Evolutionary conservation across 2,797 vertebrate genomes (phyloP), one percentile per base, ranked within the genome.

Genomic region (Tarsius wallacei): DNA sequence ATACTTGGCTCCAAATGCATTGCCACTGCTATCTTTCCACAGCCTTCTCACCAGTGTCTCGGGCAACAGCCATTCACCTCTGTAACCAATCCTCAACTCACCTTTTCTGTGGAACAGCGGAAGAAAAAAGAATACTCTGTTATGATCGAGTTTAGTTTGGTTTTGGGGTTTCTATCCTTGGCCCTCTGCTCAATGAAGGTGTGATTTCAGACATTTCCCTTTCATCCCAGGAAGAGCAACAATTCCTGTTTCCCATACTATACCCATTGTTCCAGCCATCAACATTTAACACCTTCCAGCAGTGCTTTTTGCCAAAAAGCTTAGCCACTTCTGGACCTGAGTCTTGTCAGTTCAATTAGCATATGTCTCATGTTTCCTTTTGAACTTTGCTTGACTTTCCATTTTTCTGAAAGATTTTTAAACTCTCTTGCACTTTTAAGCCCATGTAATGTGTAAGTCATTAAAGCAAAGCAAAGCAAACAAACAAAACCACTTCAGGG

Each of bases 381-480:
- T 24, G 51, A 92, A 76, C 16, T 78, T 78, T 61, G 47, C 31
- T 78, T 91, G 87, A 87, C 70, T 97, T 93, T 61, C 31, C 36
- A 94, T 93, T 94, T 91, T 61, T 92, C 47, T 78, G 80, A 91
- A 93, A 7, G 5, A 86, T 89, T 90, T 88, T 51, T 83, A 91
- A 91, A 74, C 7, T 90, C 22, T 84, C 85, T 87, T 76, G 28
- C 21, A 93, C 51, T 90, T 42, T 42, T 83, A 96, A 96, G 92
- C 16, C 6, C 26, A 85, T n/a, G 16, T 81, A 87, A 93, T 36
- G 51, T 89, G 1, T 53, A 94, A 82, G 61, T 83, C 57, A 86
- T 73, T 96, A 93, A 93, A 85, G 21, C 42, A 82, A 97, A 93
- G 63, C 19, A 92, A 92, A 93, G 81, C n/a, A 89, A 70, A 71